Evolutionary conservation across 1,140 invertebrate species (phyloP).

Genomic region (Polypedilum vanderplanki): DNA sequence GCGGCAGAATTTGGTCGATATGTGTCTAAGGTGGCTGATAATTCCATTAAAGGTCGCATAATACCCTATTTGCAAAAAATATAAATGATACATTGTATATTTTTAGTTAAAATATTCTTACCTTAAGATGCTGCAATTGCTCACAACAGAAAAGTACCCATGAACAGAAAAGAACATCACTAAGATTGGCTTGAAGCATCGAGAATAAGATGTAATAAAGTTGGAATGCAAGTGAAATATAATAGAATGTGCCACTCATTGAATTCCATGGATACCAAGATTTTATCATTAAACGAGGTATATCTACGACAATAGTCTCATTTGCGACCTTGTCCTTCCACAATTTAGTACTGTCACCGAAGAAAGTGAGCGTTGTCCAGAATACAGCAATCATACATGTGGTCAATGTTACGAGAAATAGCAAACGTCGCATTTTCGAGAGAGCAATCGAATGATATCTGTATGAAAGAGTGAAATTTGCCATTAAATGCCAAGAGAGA

Average conservation of each 20-base stretch:
- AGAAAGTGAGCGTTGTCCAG: constrained; percentile 70
- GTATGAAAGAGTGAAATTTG: not conserved
- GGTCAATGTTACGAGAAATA: constrained; percentile 57
- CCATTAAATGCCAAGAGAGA: too few species aligned
- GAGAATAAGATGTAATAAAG: constrained; percentile 68
- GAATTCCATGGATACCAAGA: constrained; percentile 70
- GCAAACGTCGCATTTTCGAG: constrained; percentile 65
- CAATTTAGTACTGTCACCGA: constrained; percentile 63
- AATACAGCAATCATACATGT: constrained; percentile 53
- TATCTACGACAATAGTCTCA: constrained; percentile 57
- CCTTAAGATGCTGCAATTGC: constrained; percentile 70
- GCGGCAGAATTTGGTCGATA: constrained; percentile 71
- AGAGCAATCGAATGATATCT: constrained; percentile 62
- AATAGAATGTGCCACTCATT: constrained; percentile 56
- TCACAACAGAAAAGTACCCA: constrained; percentile 78
- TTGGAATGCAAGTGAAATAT: constrained; percentile 60
- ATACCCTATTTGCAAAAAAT: constrained; percentile 48
- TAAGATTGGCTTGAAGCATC: constrained; percentile 60
- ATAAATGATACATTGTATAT: not conserved
- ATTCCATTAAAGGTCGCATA: constrained; percentile 75
- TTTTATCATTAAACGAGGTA: constrained; percentile 64
- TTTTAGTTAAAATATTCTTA: not conserved
- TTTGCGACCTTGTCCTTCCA: constrained; percentile 63
- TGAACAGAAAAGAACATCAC: constrained; percentile 72
- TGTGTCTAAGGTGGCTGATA: constrained; percentile 69